These are phyloP conservation scores for Uromys caudimaculatus DNA, from an alignment of 2,797 vertebrate species.

Conservation along the genomic window DNA sequence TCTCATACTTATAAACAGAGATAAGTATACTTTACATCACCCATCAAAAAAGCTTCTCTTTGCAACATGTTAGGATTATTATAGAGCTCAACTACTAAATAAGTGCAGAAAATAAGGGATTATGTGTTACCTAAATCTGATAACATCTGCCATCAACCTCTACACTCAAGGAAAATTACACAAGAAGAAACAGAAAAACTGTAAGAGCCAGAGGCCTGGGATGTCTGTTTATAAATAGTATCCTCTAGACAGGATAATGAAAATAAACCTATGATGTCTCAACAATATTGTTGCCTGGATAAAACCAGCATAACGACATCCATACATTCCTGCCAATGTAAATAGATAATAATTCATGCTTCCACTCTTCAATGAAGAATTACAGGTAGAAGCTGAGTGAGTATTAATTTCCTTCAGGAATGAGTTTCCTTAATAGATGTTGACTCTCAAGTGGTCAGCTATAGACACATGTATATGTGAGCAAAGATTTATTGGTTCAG, in stretches of 20 bases:
- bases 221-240: background rate
- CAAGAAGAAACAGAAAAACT: background rate
- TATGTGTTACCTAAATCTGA: background rate
- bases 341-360: background rate
- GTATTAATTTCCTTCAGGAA: background rate
- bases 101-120: background rate
- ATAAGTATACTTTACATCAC: background rate
- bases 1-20: background rate
- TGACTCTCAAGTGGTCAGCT: background rate
- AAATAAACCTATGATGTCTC: background rate
- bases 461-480: background rate
- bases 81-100: background rate
- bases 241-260: background rate
- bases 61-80: background rate
- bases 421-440: background rate
- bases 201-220: background rate
- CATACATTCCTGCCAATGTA: background rate
- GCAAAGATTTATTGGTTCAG: too few relatives aligned
- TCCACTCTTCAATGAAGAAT: background rate
- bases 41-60: background rate
- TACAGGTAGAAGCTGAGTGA: background rate
- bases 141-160: background rate
- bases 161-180: background rate
- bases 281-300: background rate
- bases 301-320: background rate